phyloP scores from a whole-genome alignment of 1,140 invertebrate genomes.

The Camponotus floridanus region DNA sequence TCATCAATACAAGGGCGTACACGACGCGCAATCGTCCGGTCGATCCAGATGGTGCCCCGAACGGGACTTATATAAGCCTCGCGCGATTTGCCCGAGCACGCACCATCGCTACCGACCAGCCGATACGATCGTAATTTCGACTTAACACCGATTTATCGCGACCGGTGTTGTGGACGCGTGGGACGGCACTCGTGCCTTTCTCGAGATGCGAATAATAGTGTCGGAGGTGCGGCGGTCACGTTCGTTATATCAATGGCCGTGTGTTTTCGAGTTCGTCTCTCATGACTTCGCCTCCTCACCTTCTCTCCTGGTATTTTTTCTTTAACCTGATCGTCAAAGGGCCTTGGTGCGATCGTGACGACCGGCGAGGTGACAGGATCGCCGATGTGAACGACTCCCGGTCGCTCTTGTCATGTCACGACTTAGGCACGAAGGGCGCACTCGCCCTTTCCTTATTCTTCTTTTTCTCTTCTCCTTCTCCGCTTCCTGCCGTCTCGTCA shows the following conservation, averaged over 20 bases:
- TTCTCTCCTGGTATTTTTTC: constrained; percentile 42
- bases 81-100: constrained; percentile 80
- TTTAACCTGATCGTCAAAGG: constrained; percentile 56
- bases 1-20: constrained; percentile 62
- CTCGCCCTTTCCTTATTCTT: not conserved
- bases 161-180: constrained; percentile 49
- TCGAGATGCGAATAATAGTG: constrained; percentile 77
- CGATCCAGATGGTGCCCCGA: constrained; percentile 76
- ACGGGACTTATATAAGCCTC: constrained; percentile 76
- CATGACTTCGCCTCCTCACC: constrained; percentile 34
- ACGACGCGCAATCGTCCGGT: constrained; percentile 66
- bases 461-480: not conserved
- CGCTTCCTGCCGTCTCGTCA: constrained; percentile 37
- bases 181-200: constrained; percentile 64
- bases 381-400: constrained; percentile 37
- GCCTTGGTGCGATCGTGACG: constrained; percentile 65
- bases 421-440: constrained; percentile 31
- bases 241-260: constrained; percentile 80
- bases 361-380: constrained; percentile 64
- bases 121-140: constrained; percentile 83
- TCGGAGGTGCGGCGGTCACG: constrained; percentile 80
- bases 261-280: constrained; percentile 64
- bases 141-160: constrained; percentile 84
- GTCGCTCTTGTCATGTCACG: constrained; percentile 47
- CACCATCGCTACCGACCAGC: constrained; percentile 72